Evolutionary conservation across 2,113 vertebrate genomes (phyloP).

Genomic region (Plectropomus leopardus): DNA sequence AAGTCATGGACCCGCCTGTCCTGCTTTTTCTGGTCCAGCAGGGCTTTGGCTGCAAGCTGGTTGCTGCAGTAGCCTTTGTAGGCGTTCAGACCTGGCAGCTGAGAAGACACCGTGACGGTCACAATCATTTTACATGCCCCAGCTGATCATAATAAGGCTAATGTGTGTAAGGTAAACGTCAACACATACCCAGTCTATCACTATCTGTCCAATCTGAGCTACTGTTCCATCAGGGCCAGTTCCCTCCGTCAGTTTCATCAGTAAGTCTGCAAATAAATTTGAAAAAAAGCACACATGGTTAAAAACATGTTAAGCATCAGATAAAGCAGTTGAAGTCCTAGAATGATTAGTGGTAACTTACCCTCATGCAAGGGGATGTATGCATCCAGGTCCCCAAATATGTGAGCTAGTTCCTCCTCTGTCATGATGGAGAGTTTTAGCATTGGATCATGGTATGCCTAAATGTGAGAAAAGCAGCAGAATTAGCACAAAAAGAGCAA

Average conservation of each 20-base stretch:
- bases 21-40: conserved; percentile 97
- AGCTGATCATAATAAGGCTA: neutral
- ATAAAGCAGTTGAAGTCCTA: neutral
- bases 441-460: conserved; percentile 99
- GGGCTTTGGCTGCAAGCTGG: conserved; percentile 96
- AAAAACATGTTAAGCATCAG: neutral
- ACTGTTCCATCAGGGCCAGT: conserved; percentile 94
- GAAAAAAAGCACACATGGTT: neutral
- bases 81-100: conserved; percentile 94
- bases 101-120: neutral
- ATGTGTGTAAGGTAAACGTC: neutral
- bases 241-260: conserved; percentile 90
- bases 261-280: conserved; percentile 80
- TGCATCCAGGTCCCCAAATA: conserved; percentile 97
- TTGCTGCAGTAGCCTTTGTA: conserved; percentile 97
- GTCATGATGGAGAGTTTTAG: conserved; percentile 98
- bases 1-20: conserved; percentile 96
- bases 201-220: conserved; percentile 92
- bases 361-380: conserved; percentile 97
- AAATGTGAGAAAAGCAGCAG: neutral
- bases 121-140: neutral
- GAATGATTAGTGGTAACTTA: conserved; percentile 2
- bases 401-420: conserved; percentile 93
- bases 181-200: conserved; percentile 93
- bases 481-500: neutral